Conservation (phyloP, 2,888 invertebrate genomes). For the Eupithecia abbreviata region DNA sequence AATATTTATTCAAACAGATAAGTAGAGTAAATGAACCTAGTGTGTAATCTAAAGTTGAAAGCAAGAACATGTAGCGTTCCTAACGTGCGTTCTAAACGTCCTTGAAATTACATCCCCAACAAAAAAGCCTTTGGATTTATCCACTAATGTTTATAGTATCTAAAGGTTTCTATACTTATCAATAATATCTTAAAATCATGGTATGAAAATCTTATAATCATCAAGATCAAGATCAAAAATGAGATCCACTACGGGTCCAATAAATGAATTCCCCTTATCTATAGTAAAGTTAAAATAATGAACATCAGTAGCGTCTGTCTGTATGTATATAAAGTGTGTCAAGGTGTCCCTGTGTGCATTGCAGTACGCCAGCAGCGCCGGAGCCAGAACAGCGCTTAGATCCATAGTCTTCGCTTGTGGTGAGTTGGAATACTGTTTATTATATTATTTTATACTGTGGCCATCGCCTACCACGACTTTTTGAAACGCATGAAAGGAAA, state of each 20-base stretch:
- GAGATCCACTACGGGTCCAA: background rate
- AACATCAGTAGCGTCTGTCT: slow-evolving; percentile 52
- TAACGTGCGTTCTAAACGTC: background rate
- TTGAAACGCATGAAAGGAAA: background rate
- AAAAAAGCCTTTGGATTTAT: background rate
- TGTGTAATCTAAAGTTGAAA: background rate
- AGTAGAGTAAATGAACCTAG: background rate
- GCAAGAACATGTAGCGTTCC: background rate
- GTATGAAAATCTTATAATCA: background rate
- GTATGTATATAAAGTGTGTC: slow-evolving; percentile 65
- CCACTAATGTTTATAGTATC: background rate
- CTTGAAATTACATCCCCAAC: background rate
- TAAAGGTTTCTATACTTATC: background rate
- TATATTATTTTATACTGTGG: background rate
- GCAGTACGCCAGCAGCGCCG: slow-evolving; percentile 96
- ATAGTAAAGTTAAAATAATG: slow-evolving; percentile 41
- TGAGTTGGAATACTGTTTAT: slow-evolving; percentile 52
- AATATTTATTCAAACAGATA: too few species aligned
- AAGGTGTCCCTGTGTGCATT: slow-evolving; percentile 79
- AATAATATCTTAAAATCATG: background rate
- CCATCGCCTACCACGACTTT: background rate
- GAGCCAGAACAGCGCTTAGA: slow-evolving; percentile 92
- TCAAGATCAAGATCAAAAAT: background rate
- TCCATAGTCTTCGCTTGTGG: slow-evolving; percentile 77
- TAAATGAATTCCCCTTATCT: background rate